Conservation (phyloP, 2,888 invertebrate genomes). For the Hypolimnas misippus region DNA sequence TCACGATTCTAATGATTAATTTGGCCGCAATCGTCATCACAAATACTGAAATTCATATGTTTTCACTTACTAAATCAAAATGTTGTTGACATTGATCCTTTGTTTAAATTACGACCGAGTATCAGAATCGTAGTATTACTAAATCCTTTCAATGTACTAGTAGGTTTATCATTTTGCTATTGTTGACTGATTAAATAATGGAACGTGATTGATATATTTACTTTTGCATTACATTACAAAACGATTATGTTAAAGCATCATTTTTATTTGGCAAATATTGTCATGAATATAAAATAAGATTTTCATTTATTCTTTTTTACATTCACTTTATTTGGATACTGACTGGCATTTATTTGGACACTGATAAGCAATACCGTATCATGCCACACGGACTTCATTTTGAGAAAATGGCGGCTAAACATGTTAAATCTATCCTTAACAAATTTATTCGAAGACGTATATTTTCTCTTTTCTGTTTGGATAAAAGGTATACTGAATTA, state of each 20-base stretch:
- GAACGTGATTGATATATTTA: neutral
- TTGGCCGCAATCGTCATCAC: neutral
- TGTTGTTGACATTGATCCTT: constrained; percentile 24
- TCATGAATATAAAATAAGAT: no score
- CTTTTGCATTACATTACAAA: neutral
- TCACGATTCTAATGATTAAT: constrained; percentile 1
- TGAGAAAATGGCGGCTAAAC: no score
- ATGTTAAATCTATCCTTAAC: no score
- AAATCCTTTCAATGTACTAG: constrained; percentile 11
- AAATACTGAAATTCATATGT: constrained; percentile 6
- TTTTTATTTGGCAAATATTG: neutral
- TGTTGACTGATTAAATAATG: constrained; percentile 6
- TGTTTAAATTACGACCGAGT: constrained; percentile 18
- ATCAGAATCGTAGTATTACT: constrained; percentile 6
- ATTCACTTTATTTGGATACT: no score
- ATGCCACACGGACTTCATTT: no score
- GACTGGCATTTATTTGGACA: no score
- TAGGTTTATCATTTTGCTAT: constrained; percentile 39
- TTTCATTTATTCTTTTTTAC: no score
- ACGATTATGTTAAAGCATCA: neutral
- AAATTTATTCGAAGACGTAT: no score
- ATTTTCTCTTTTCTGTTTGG: no score
- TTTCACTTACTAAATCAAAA: constrained; percentile 21
- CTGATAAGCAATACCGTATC: no score
- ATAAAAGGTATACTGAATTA: no score